Evolutionary conservation across 2,113 vertebrate genomes (phyloP), one percentile per base, ranked within the genome.

Genomic region (Vombatus ursinus): DNA sequence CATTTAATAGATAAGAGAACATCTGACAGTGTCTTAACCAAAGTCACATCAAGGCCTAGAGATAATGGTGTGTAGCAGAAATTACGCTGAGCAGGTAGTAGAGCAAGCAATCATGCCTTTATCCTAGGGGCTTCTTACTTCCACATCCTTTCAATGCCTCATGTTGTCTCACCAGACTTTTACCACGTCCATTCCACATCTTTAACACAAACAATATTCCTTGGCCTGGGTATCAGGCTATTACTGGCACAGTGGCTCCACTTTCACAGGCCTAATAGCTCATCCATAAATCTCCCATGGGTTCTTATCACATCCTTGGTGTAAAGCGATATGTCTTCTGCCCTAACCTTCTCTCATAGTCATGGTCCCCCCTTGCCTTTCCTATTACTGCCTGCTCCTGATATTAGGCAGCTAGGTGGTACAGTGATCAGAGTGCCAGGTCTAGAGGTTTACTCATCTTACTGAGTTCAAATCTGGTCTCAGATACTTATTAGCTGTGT

Each of bases 1-100:
- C 0, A 37, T 25, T 28, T 50, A 8, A n/a, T 5, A 24, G 24
- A 0, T 0, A 10, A 92, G 37, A 93, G 95, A 53, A 50, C 44
- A 24, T 0, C 9, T 92, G 12, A 7, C 3, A 1, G 0, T 68
- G 31, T 31, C 11, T 51, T 68, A 68, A 8, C 28, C 22, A 50
- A 93, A 48, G 52, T 0, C 26, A 54, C 5, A 0, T 1, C 8
- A 2, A 8, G 3, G 26, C 3, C 0, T 50, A 5, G 6, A 31
- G 0, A 10, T 24, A 68, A 68, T 37, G 19, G 2, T 14, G 11
- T 53, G 93, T 37, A 57, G 24, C 22, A 1, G 0, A 0, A 5
- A 22, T 84, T 37, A 11, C 8, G 4, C 26, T 2, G 0, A 89
- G 31, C 3, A 16, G 61, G 61, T 5, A 37, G 28, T 14, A 37